Base-by-base conservation (phyloP, 2,888 invertebrate species). In the Epistrophella euchroma region DNA sequence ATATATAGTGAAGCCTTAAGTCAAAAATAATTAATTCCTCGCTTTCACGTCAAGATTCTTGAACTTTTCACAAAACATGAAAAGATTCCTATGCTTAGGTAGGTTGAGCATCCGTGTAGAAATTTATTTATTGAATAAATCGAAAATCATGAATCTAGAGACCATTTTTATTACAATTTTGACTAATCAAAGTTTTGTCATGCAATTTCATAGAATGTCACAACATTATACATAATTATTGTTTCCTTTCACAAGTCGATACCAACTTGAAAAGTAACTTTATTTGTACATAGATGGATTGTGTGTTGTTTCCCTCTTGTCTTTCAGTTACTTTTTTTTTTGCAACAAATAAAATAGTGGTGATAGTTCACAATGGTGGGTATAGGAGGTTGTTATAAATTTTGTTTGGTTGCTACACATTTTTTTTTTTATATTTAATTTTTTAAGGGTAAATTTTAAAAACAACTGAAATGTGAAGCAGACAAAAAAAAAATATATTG, bases 141-240 rank as follows among this genome's bases (percentile, higher is more conserved):
- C 25, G n/a, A n/a, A n/a, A n/a, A 2, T 25, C 25, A 32, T 7
- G 9, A 0, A 4, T 45, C 7, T 17, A 17, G 17, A 45, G n/a
- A n/a, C n/a, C n/a, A n/a, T 32, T 56, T 56, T 17, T 9, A 32
- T 28, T 9, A n/a, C 9, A 32, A 17, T 3, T n/a, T 25, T 56
- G 11, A 56, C 62, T 72, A 81, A 81, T 86, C 82, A 78, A 73
- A 78, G 47, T 86, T 47, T 77, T 86, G 77, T 86, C 77, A 81
- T 78, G 86, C 86, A 81, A 86, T 70, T 56, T 81, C 70, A 73
- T 62, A 77, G 56, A 73, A 70, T 78, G 77, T 82, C 73, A 74
- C 73, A 74, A 86, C 58, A 73, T 70, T 64, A 68, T 73, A n/a
- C n/a, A n/a, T n/a, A n/a, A n/a, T n/a, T n/a, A n/a, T 76, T 25